Conservation (phyloP, 2,113 vertebrate genomes). For the Elephantulus edwardii region DNA sequence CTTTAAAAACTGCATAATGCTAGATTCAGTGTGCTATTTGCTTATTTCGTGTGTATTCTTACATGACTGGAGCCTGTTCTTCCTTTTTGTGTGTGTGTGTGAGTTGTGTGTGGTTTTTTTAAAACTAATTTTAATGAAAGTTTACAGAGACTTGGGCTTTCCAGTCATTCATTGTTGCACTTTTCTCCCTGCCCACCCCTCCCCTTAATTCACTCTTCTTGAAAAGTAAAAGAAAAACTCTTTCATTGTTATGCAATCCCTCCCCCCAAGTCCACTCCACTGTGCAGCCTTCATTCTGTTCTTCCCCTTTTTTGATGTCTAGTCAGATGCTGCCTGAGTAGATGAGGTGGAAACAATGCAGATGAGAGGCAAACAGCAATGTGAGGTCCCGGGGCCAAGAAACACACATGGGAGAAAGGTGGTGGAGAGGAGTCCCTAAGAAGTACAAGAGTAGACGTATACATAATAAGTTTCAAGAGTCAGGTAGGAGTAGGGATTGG, state of each 20-base stretch:
- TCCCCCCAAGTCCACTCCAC: too few species aligned
- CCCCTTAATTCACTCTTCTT: too few species aligned
- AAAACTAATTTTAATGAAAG: too few species aligned
- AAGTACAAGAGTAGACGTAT: background rate
- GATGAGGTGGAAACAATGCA: background rate
- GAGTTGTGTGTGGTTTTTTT: too few species aligned
- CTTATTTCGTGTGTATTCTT: background rate
- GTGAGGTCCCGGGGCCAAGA: background rate
- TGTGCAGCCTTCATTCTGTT: too few species aligned
- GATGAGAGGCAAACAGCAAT: background rate
- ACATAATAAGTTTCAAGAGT: background rate
- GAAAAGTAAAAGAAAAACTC: too few species aligned
- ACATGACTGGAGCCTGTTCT: background rate
- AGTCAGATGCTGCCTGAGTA: background rate
- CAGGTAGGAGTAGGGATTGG: background rate
- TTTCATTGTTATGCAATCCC: too few species aligned
- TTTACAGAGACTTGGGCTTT: too few species aligned
- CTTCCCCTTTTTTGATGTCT: background rate
- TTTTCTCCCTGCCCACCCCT: too few species aligned
- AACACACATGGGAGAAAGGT: background rate
- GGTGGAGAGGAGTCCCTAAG: too few species aligned
- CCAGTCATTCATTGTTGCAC: too few species aligned
- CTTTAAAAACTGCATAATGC: background rate
- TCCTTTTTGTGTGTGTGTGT: too few species aligned
- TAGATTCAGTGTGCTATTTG: background rate